Percentiles rank a stretch among this genome's conserved stretches.
These are phyloP conservation scores for Microctonus hyperodae DNA, from an alignment of 2,888 invertebrate species.

Conservation along the genomic window DNA sequence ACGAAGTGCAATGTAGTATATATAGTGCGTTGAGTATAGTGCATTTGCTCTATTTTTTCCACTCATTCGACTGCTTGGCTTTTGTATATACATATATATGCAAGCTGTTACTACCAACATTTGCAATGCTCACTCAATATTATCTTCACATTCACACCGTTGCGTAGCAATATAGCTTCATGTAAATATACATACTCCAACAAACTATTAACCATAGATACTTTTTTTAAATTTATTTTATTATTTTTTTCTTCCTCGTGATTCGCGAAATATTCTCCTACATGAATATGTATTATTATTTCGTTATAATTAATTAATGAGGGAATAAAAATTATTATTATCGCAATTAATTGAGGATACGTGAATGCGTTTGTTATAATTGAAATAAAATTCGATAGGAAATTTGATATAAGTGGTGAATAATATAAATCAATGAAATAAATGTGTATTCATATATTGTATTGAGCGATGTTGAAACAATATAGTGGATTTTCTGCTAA, in stretches of 20 bases:
- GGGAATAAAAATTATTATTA: too few relatives aligned
- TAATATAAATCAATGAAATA: neutral
- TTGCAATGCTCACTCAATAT: neutral
- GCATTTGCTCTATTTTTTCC: neutral
- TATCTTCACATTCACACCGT: neutral
- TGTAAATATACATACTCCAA: too few relatives aligned
- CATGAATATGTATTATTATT: too few relatives aligned
- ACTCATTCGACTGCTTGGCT: conserved; percentile 1
- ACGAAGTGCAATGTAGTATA: neutral
- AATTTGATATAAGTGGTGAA: neutral
- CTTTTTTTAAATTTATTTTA: too few relatives aligned
- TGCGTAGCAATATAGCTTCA: too few relatives aligned
- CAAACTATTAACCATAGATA: too few relatives aligned
- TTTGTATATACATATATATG: neutral
- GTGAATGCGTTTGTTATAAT: neutral
- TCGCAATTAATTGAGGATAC: neutral
- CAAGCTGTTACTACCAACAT: conserved; percentile 13
- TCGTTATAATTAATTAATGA: too few relatives aligned
- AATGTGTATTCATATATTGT: neutral
- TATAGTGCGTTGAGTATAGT: neutral
- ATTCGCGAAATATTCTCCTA: too few relatives aligned
- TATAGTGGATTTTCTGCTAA: conserved; percentile 24
- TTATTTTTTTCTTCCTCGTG: too few relatives aligned
- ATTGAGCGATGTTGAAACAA: conserved; percentile 30
- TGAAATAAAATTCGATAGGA: neutral